Base-by-base conservation (phyloP, 2,113 vertebrate species). In the Protobothrops mucrosquamatus region DNA sequence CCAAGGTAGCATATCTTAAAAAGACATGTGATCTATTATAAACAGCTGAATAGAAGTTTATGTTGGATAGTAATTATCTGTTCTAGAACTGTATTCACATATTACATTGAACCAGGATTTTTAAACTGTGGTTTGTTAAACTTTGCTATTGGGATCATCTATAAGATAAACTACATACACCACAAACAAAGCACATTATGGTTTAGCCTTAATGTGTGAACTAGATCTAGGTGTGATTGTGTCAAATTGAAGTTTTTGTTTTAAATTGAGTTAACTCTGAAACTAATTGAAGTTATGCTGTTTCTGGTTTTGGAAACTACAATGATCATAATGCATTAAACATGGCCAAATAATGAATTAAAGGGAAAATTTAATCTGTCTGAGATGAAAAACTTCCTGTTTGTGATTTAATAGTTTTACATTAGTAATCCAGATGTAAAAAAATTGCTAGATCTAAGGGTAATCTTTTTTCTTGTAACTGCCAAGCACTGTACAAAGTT, bases 331-430 rank as follows among this genome's bases (percentile, higher is more conserved):
- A 26, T 85, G 23, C 26, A 69, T 89, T 46, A 92, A 90, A 34
- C 15, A 24, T 88, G 59, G 81, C 81, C 52, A 93, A 61, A 92
- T 81, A 93, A 92, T 93, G 92, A 93, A 23, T 93, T 93, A 95
- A 91, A 88, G 52, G 55, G 39, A 20, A 92, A 85, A 56, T 93
- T 95, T 95, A 93, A 95, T 91, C 46, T 48, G 54, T 39, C 87
- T 52, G 51, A 61, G 39, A 64, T 26, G 91, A 94, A 4, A 18
- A 18, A 23, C 85, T 96, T 95, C 94, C 88, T 91, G 9, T 95
- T 95, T 93, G 86, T 91, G 52, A 88, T 93, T 94, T 95, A 43
- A 91, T 93, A 59, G 3, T 46, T 95, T 95, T 93, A 88, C 85
- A 34, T 92, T 93, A 23, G 46, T 93, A 95, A 93, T 94, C 56